These are phyloP conservation scores for Drosophila oshimai DNA, from an alignment of 1,140 invertebrate genomes.

Conservation along the genomic window DNA sequence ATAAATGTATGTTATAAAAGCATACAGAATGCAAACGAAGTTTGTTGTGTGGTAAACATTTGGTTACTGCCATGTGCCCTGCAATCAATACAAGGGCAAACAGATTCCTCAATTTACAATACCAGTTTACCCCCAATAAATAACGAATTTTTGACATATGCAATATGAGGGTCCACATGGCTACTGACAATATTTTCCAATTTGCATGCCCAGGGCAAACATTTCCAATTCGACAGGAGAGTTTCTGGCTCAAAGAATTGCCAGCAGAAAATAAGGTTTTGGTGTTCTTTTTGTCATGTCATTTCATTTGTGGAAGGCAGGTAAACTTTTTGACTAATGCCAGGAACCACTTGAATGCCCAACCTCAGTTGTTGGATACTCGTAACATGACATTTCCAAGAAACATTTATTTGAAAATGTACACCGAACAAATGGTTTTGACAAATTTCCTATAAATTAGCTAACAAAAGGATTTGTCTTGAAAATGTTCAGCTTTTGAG, in stretches of 20 bases:
- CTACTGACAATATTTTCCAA: conserved; percentile 15
- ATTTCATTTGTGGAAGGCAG: conserved; percentile 12
- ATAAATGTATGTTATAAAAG: neutral
- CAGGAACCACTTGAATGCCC: conserved; percentile 2
- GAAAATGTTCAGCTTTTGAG: no score
- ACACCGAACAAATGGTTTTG: no score
- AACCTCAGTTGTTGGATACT: conserved; percentile 3
- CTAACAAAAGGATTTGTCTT: no score
- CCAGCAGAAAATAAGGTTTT: neutral
- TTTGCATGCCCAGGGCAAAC: conserved; percentile 21
- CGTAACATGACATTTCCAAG: no score
- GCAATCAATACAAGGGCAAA: conserved; percentile 22
- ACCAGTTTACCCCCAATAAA: conserved; percentile 23
- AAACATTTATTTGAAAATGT: no score
- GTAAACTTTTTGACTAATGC: conserved; percentile 13
- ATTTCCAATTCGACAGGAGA: neutral
- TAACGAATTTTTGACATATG: conserved; percentile 15
- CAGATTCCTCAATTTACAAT: conserved; percentile 6
- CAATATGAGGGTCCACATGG: neutral
- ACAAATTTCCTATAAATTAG: no score
- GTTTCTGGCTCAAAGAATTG: neutral
- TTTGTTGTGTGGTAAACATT: neutral
- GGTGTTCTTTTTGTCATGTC: neutral
- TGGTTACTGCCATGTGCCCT: neutral
- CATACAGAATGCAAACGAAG: neutral